Percentiles rank a stretch among this genome's conserved stretches.
Evolutionary conservation across 53 echinoderm and acorn worm species (phyloP).

Genomic region (Luidia sarsii): DNA sequence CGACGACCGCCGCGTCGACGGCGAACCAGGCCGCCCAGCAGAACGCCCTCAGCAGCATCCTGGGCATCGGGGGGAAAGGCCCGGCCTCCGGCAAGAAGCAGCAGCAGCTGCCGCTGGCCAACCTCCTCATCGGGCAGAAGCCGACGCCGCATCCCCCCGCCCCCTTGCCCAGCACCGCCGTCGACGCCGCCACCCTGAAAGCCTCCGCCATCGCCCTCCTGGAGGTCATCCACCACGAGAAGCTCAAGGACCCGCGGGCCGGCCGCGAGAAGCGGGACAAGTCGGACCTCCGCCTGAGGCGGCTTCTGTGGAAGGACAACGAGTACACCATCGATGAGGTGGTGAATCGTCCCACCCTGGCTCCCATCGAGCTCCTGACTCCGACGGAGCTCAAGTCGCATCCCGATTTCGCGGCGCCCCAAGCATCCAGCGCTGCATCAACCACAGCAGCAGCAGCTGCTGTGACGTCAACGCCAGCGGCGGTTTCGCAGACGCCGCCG

Average conservation of each 20-base stretch:
- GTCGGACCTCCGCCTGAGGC: conserved; percentile 74
- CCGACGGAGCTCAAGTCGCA: conserved; percentile 85
- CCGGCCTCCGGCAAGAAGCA: background rate
- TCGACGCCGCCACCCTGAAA: conserved; percentile 7
- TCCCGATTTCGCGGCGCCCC: conserved; percentile 53
- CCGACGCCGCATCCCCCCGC: background rate
- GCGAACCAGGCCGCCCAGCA: conserved; percentile 44
- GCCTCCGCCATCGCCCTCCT: conserved; percentile 65
- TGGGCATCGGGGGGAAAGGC: conserved; percentile 29
- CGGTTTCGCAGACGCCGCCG: background rate
- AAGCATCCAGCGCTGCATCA: background rate
- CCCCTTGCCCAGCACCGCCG: conserved; percentile 7
- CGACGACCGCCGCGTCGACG: conserved; percentile 23
- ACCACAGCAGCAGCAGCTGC: background rate
- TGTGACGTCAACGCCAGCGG: background rate
- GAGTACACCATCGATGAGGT: conserved; percentile 83
- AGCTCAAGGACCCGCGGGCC: conserved; percentile 70
- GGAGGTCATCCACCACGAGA: conserved; percentile 70
- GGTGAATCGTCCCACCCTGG: conserved; percentile 75
- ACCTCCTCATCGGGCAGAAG: conserved; percentile 10
- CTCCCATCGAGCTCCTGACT: conserved; percentile 87
- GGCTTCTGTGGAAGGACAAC: conserved; percentile 81
- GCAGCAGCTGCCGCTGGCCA: conserved; percentile 17
- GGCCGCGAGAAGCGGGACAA: conserved; percentile 77
- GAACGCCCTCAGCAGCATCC: conserved; percentile 57